Evolutionary conservation across 2,797 vertebrate genomes (phyloP).

Genomic region (Hippopotamyrus pictus): DNA sequence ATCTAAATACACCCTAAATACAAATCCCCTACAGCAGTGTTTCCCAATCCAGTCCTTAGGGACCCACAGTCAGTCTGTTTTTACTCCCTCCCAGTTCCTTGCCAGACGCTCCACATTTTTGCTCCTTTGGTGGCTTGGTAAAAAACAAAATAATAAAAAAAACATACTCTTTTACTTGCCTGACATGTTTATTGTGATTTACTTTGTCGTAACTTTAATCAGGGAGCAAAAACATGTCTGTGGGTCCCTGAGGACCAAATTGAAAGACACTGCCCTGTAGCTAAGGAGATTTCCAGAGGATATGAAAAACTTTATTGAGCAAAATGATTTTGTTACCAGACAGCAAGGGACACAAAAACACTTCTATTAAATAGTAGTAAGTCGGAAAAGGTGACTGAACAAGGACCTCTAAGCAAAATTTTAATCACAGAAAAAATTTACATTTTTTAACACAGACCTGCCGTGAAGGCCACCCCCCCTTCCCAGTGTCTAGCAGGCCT

Average conservation of each 20-base stretch:
- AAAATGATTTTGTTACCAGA: constrained; percentile 31
- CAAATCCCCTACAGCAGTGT: neutral
- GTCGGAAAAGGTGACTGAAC: constrained; percentile 38
- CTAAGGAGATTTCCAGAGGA: constrained; percentile 14
- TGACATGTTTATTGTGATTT: neutral
- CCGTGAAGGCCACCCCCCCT: neutral
- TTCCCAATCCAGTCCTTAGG: neutral
- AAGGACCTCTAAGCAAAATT: constrained; percentile 50
- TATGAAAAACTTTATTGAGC: constrained; percentile 29
- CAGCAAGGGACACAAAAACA: constrained; percentile 42
- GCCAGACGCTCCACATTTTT: neutral
- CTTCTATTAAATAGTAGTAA: constrained; percentile 45
- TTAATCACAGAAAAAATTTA: constrained; percentile 8
- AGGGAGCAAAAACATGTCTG: neutral
- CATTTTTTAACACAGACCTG: neutral
- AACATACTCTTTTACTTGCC: neutral
- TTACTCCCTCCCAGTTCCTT: neutral
- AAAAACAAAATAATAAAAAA: neutral
- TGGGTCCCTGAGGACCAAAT: neutral
- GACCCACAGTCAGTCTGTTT: neutral
- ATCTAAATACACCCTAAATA: neutral
- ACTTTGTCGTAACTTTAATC: neutral
- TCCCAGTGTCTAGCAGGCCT: neutral
- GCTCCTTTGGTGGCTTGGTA: neutral
- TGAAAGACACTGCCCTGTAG: constrained; percentile 16